phyloP scores from a whole-genome alignment of 2,888 invertebrate genomes.

The Polydrusus cervinus region DNA sequence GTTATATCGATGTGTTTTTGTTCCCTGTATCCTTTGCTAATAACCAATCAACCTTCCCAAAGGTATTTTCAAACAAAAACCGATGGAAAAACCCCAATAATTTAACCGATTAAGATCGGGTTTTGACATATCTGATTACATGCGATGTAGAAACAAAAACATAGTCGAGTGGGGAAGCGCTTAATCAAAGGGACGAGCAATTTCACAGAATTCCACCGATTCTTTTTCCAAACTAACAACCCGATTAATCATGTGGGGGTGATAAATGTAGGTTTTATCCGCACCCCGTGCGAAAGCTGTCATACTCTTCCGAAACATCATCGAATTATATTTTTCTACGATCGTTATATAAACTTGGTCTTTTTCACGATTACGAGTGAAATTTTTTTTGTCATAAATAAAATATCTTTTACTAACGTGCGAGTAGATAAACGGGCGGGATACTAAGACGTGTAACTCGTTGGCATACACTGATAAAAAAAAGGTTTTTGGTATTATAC shows the following conservation, averaged over 20 bases:
- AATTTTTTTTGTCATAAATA: too few species aligned
- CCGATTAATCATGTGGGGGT: constrained; percentile 40
- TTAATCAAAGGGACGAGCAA: constrained; percentile 29
- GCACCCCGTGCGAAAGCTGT: constrained; percentile 33
- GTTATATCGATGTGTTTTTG: neutral
- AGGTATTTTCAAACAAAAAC: constrained; percentile 3
- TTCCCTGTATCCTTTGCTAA: neutral
- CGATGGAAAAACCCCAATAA: neutral
- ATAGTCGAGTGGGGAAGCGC: constrained; percentile 26
- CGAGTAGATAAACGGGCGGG: neutral
- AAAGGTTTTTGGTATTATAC: too few species aligned
- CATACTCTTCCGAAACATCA: constrained; percentile 33
- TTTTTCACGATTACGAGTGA: too few species aligned
- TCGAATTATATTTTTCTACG: constrained; percentile 17
- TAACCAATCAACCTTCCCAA: neutral
- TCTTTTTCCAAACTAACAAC: constrained; percentile 22
- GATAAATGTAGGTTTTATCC: constrained; percentile 42
- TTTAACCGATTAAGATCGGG: constrained; percentile 11
- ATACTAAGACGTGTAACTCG: neutral
- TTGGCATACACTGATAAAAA: too few species aligned
- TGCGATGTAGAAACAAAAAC: constrained; percentile 21
- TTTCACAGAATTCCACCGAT: constrained; percentile 29
- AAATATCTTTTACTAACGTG: too few species aligned
- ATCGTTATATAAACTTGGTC: neutral
- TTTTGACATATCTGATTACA: constrained; percentile 19